Conservation (phyloP, 2,113 vertebrate genomes). For the Alethe diademata region DNA sequence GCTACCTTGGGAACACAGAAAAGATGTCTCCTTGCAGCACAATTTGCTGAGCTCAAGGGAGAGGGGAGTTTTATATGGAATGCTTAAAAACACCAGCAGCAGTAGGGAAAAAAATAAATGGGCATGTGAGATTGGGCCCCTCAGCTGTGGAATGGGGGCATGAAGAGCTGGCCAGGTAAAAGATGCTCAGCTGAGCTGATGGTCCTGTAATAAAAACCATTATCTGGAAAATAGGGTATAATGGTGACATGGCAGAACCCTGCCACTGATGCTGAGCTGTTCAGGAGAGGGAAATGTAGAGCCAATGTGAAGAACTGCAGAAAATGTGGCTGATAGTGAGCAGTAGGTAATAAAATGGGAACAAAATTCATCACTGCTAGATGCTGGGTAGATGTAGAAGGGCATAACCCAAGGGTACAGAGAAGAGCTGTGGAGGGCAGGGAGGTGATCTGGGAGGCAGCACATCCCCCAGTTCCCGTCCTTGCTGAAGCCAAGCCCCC, state of each 20-base stretch:
- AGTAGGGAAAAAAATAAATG: neutral
- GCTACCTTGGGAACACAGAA: neutral
- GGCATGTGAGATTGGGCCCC: neutral
- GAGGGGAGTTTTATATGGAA: fast-evolving
- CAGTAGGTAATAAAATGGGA: neutral
- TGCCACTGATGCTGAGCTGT: neutral
- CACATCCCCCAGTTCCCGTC: neutral
- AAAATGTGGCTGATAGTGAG: neutral
- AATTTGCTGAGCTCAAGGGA: neutral
- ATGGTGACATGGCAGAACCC: neutral
- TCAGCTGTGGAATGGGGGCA: fast-evolving
- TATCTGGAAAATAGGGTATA: neutral
- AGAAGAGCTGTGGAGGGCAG: neutral
- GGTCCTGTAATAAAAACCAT: neutral
- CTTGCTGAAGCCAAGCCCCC: neutral
- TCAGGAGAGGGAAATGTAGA: neutral
- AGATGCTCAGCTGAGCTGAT: neutral
- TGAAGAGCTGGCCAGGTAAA: neutral
- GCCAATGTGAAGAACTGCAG: neutral
- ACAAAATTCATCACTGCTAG: neutral
- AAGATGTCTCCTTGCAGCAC: neutral
- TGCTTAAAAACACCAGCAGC: neutral
- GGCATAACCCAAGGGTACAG: neutral
- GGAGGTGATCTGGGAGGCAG: neutral
- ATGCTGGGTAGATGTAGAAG: neutral